Conservation (phyloP, 2,113 vertebrate species). For the Corydoras maculifer region DNA sequence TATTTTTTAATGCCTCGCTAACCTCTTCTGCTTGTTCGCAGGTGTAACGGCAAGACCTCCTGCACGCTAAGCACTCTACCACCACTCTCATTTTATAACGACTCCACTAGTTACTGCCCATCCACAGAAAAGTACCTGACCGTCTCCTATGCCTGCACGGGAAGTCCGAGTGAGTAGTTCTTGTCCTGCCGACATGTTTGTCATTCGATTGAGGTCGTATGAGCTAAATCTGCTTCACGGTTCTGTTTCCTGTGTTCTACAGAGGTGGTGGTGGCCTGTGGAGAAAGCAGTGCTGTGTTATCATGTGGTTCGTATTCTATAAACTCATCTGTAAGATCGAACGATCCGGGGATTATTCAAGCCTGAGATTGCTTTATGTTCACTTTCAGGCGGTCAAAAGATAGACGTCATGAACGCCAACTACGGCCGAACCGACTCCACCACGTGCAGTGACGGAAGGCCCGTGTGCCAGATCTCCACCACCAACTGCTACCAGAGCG, state of each 20-base stretch:
- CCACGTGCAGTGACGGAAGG: background rate
- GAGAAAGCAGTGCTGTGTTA: background rate
- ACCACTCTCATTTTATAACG: no score
- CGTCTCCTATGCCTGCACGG: slow-evolving; percentile 9
- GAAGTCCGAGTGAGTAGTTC: background rate
- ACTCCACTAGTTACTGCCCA: slow-evolving; percentile 1
- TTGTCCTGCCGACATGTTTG: background rate
- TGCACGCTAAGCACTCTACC: background rate
- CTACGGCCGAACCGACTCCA: slow-evolving; percentile 21
- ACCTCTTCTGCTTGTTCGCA: background rate
- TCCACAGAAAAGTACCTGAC: slow-evolving; percentile 20
- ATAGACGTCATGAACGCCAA: slow-evolving; percentile 4
- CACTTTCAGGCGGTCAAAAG: background rate
- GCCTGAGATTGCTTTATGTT: background rate
- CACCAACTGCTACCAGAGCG: slow-evolving; percentile 14
- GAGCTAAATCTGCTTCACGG: no score
- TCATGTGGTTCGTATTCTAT: slow-evolving; percentile 16
- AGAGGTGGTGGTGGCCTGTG: slow-evolving; percentile 15
- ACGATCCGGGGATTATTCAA: background rate
- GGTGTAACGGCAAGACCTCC: slow-evolving; percentile 3
- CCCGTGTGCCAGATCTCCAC: slow-evolving; percentile 7
- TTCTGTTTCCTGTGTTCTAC: background rate
- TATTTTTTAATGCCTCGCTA: background rate
- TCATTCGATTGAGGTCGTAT: background rate
- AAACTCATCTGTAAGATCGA: background rate